Evolutionary conservation across 2,888 invertebrate genomes (phyloP).

Genomic region (Harpalus rubripes): DNA sequence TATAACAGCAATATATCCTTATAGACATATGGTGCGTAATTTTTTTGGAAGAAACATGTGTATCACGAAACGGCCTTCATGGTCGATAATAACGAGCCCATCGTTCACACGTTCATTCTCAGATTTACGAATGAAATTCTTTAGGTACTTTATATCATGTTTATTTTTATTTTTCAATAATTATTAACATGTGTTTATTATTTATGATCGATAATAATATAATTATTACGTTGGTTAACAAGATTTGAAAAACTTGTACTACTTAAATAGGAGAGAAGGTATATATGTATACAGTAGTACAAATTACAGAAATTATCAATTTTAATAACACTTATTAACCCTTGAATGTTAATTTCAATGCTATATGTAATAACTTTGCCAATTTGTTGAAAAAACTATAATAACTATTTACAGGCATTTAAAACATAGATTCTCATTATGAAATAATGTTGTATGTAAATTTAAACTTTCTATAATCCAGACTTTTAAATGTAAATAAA

Average conservation of each 20-base stretch:
- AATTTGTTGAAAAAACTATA: background rate
- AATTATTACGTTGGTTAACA: background rate
- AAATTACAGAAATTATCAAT: background rate
- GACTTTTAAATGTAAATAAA: conserved; percentile 11
- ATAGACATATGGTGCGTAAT: conserved; percentile 28
- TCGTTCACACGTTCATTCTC: conserved; percentile 51
- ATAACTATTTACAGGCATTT: background rate
- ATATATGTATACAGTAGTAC: background rate
- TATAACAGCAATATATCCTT: conserved; percentile 42
- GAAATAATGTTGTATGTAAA: too few relatives aligned
- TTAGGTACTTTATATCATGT: background rate
- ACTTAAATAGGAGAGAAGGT: background rate
- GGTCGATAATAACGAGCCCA: conserved; percentile 60
- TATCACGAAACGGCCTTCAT: conserved; percentile 46
- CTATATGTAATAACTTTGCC: background rate
- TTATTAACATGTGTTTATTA: background rate
- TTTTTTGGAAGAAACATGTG: conserved; percentile 48
- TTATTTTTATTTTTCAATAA: background rate
- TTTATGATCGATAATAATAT: background rate
- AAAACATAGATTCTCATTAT: too few relatives aligned
- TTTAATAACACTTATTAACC: background rate
- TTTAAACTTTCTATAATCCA: too few relatives aligned
- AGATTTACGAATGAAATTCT: background rate
- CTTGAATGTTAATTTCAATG: background rate
- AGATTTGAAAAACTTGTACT: background rate